Conservation (phyloP, 2,797 vertebrate genomes). For the Mus minutoides region DNA sequence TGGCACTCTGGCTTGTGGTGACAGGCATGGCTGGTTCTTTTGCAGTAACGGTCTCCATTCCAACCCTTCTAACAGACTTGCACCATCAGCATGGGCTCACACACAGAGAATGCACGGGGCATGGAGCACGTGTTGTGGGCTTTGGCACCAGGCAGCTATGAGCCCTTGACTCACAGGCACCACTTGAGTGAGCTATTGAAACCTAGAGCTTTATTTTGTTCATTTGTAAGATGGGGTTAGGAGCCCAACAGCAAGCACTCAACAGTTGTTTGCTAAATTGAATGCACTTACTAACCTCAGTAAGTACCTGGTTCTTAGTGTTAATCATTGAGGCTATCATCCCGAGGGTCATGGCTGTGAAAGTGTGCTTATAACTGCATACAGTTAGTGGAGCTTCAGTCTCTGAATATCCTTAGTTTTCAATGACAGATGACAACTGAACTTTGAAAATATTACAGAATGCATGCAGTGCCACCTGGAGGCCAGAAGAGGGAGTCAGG, state of each 20-base stretch:
- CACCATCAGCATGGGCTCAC: not conserved
- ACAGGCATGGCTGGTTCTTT: not conserved
- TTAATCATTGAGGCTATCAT: not conserved
- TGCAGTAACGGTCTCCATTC: not conserved
- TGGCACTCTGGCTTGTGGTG: conserved; percentile 10
- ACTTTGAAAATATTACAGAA: not conserved
- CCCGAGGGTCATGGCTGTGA: not conserved
- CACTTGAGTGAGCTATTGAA: not conserved
- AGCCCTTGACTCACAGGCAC: not conserved
- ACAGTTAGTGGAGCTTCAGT: not conserved
- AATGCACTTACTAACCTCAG: conserved; percentile 2
- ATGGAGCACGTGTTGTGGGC: not conserved
- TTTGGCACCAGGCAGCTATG: not conserved
- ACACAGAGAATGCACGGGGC: not conserved
- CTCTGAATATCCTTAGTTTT: not conserved
- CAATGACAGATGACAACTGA: not conserved
- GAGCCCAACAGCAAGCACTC: not conserved
- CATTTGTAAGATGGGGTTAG: not conserved
- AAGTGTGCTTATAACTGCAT: conserved; percentile 16
- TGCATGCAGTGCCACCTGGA: not conserved
- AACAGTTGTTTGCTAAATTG: not conserved
- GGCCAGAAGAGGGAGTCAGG: not conserved
- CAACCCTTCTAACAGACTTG: not conserved
- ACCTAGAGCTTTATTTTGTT: conserved; percentile 6
- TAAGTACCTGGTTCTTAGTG: not conserved